These are phyloP conservation scores for Nebria brevicollis DNA, from an alignment of 2,888 invertebrate species.

Conservation along the genomic window DNA sequence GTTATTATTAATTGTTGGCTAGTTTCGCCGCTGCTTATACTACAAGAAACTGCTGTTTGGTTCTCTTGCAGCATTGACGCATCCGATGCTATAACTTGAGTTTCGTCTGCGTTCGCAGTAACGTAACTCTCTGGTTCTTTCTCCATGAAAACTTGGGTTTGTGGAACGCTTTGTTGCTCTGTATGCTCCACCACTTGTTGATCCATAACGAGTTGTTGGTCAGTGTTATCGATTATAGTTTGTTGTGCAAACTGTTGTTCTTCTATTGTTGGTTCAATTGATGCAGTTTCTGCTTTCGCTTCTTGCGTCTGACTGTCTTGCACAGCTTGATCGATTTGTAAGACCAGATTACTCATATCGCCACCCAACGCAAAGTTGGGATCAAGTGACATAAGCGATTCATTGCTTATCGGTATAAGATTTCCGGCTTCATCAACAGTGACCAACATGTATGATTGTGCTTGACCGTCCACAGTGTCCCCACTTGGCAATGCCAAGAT, in stretches of 20 bases:
- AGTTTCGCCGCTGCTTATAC: conserved; percentile 53
- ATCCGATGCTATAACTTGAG: conserved; percentile 41
- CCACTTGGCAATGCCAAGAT: conserved; percentile 79
- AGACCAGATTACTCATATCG: conserved; percentile 65
- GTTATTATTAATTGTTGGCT: conserved; percentile 61
- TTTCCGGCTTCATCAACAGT: conserved; percentile 77
- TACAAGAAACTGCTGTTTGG: conserved; percentile 53
- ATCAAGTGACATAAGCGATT: conserved; percentile 70
- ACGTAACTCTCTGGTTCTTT: conserved; percentile 26
- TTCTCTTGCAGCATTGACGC: conserved; percentile 45
- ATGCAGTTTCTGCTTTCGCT: conserved; percentile 27
- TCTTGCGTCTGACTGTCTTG: conserved; percentile 43
- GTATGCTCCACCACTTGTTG: conserved; percentile 38
- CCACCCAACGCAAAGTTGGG: conserved; percentile 64
- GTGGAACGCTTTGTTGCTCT: conserved; percentile 27
- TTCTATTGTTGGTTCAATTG: conserved; percentile 39
- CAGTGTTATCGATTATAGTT: conserved; percentile 34
- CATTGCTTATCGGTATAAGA: conserved; percentile 77
- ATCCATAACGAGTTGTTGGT: conserved; percentile 42
- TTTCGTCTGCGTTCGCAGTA: conserved; percentile 31
- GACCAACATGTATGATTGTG: conserved; percentile 78
- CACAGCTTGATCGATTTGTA: conserved; percentile 65
- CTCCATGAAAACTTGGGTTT: conserved; percentile 28
- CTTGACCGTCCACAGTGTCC: conserved; percentile 76
- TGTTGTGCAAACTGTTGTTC: conserved; percentile 43